Evolutionary conservation across 2,797 vertebrate genomes (phyloP), one percentile per base, ranked within the genome.

Genomic region (Carapus acus): DNA sequence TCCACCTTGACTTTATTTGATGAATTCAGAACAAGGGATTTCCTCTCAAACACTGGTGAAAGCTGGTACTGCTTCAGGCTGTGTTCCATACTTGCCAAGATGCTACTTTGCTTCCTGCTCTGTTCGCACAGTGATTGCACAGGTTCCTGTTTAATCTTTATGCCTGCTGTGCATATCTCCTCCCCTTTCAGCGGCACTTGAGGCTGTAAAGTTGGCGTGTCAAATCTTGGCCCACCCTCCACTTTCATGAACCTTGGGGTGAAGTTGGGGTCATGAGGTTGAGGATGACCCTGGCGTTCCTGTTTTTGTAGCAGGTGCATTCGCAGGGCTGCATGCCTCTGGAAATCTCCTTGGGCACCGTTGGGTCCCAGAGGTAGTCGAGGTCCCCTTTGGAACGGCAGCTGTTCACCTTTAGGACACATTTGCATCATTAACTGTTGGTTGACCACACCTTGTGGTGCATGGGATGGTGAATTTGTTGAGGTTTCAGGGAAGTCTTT

Each of bases 71-170:
- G 93, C 72, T 88, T 92, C 45, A 98, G 83, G 57, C 90, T 92
- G 80, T 94, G 91, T 78, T 98, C 96, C 93, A 99, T 95, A 57
- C 91, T 93, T 67, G 94, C 93, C 6, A 98, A 86, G 68, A 98
- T 98, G 76, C 90, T 98, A 69, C 81, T 89, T 31, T 85, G 77
- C 12, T 37, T 57, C 53, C 70, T 86, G 83, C 73, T 84, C 71
- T 53, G 79, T 44, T 69, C 68, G 36, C 56, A 85, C 62, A 54
- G 41, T 45, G 78, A 69, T 6, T 85, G 85, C 18, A 87, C 88
- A 56, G 86, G 86, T 69, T 87, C 86, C 34, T 85, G 80, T 52
- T 86, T 86, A 46, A 86, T 42, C 57, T 86, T 68, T 2, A 81
- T 38, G 27, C 71, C 71, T 22, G 67, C 51, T 13, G 79, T 85